Evolutionary conservation across 2,888 invertebrate genomes (phyloP).

Genomic region (Punctoribates punctum): DNA sequence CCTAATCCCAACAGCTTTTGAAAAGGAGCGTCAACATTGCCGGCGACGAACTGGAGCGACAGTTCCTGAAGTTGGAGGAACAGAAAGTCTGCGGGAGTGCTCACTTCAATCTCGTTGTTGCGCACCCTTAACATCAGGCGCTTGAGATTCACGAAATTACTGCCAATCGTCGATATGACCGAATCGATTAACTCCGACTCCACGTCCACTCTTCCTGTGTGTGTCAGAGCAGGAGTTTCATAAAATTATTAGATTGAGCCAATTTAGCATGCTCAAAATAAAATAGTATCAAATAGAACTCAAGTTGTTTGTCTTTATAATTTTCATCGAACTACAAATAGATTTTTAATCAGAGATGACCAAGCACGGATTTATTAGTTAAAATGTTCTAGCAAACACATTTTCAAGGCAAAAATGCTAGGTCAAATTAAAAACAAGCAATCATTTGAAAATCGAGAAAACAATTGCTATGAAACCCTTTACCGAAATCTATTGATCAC

Average conservation of each 20-base stretch:
- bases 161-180: slow-evolving; percentile 41
- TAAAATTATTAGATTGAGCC: not conserved
- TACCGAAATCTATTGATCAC: too few species aligned
- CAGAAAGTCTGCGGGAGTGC: slow-evolving; percentile 37
- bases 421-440: too few species aligned
- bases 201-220: slow-evolving; percentile 39
- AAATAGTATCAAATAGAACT: too few species aligned
- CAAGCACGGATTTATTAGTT: too few species aligned
- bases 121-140: slow-evolving; percentile 1
- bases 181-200: slow-evolving; percentile 38
- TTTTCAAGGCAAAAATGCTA: too few species aligned
- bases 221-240: not conserved
- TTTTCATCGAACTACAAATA: too few species aligned
- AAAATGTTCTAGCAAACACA: too few species aligned
- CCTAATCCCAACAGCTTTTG: slow-evolving; percentile 32
- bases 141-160: slow-evolving; percentile 36
- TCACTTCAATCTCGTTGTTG: slow-evolving; percentile 38
- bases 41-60: slow-evolving; percentile 35
- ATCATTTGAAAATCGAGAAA: too few species aligned
- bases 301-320: too few species aligned
- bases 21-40: slow-evolving; percentile 39
- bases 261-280: not conserved
- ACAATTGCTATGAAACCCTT: too few species aligned
- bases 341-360: too few species aligned
- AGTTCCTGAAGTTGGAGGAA: slow-evolving; percentile 39